phyloP scores from a whole-genome alignment of 2,113 vertebrate genomes.

The Sinocyclocheilus anophthalmus region DNA sequence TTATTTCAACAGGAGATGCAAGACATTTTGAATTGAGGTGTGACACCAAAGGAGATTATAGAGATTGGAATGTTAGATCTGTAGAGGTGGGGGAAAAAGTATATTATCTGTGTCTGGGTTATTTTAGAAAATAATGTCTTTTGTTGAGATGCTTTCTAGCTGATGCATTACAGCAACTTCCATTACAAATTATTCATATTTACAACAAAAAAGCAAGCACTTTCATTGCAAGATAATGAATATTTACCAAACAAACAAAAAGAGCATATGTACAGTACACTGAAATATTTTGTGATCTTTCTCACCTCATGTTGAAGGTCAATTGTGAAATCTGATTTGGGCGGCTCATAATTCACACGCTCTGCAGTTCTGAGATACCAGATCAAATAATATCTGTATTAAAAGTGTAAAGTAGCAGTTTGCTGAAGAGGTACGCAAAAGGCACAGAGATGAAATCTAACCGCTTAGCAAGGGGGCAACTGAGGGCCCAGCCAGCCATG shows the following conservation, averaged over 20 bases:
- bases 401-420: neutral
- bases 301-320: slow-evolving; percentile 91
- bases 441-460: slow-evolving; percentile 67
- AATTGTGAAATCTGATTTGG: slow-evolving; percentile 92
- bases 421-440: neutral
- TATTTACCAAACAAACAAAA: too few relatives aligned
- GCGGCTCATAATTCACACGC: slow-evolving; percentile 78
- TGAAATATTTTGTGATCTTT: neutral
- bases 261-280: too few relatives aligned
- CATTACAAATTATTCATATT: neutral
- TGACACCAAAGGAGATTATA: neutral
- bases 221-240: too few relatives aligned
- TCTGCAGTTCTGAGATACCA: slow-evolving; percentile 80
- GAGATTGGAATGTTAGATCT: neutral
- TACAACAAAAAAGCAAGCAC: neutral
- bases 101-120: neutral
- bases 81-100: too few relatives aligned
- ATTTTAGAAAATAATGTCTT: neutral
- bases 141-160: neutral
- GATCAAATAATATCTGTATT: slow-evolving; percentile 14
- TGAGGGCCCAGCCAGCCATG: slow-evolving; percentile 89
- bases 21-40: neutral
- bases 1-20: neutral
- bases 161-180: neutral
- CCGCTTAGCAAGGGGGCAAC: slow-evolving; percentile 84